phyloP scores from a whole-genome alignment of 2,113 vertebrate species.

The Heterocephalus glaber region DNA sequence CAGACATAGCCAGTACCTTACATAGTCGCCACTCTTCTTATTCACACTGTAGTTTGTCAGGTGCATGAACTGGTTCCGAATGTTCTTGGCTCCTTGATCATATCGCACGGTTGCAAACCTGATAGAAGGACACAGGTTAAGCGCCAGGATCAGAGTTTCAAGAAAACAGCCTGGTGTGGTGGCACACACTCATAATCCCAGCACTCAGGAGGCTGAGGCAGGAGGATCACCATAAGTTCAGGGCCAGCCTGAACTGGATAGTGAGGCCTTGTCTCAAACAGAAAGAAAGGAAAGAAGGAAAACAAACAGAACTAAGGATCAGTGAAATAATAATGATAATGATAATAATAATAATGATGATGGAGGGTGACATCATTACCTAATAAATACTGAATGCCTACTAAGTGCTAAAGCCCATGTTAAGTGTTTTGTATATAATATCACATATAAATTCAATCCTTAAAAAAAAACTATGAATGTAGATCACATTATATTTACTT shows the following conservation, averaged over 20 bases:
- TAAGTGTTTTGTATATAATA: not conserved
- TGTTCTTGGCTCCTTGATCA: constrained; percentile 92
- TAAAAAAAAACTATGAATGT: not conserved
- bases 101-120: constrained; percentile 99
- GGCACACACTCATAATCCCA: not conserved
- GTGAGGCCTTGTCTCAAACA: not conserved
- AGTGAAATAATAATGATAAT: not conserved
- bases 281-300: not conserved
- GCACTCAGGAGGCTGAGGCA: too few relatives aligned
- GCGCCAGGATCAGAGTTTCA: constrained; percentile 1
- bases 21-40: constrained; percentile 98
- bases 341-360: not conserved
- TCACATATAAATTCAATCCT: constrained; percentile 10
- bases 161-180: not conserved
- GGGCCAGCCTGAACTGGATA: too few relatives aligned
- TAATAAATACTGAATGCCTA: not conserved
- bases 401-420: not conserved
- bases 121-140: constrained; percentile 64
- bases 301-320: not conserved
- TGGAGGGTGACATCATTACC: not conserved
- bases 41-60: constrained; percentile 99
- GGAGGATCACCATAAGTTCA: too few relatives aligned
- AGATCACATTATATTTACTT: not conserved
- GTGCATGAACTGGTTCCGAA: constrained; percentile 99
- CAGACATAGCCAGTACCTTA: constrained; percentile 89